Conservation (phyloP, 2,113 vertebrate genomes). For the Pan troglodytes region NHGRI_mPanTro3-v2.1_pri NC_072412.2:54332501-54333000, state of each 20-base stretch:
- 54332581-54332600: not conserved
- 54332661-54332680: not conserved
- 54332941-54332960: not conserved
- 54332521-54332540: not conserved
- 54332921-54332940: rapidly evolving
- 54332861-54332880: not conserved
- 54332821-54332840: not conserved
- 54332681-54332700: not conserved
- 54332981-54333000: not conserved
- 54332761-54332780: not conserved
- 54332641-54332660: not conserved
- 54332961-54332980: not conserved
- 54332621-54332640: not conserved
- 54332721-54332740: not conserved
- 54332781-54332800: not conserved
- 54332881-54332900: not conserved
- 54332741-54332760: not conserved
- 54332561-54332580: not conserved
- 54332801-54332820: not conserved
- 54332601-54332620: not conserved
- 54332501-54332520: not conserved
- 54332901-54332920: not conserved
- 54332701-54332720: not conserved
- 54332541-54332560: not conserved
- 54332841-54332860: not conserved